Percentiles rank a stretch among this genome's conserved stretches.
Evolutionary conservation across 1,140 invertebrate species (phyloP).

Genomic region (Leptopilina clavipes): DNA sequence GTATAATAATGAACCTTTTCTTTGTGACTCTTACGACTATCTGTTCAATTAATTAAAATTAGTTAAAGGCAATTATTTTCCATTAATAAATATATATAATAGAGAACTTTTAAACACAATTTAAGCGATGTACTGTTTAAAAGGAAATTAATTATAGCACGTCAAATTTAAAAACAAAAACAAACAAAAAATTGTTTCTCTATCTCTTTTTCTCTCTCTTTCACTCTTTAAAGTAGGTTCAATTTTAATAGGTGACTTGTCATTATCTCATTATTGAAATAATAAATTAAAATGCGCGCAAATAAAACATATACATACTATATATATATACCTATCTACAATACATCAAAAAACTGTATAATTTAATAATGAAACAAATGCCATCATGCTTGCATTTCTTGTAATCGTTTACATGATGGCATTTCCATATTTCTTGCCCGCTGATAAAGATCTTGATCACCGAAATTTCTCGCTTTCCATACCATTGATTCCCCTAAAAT

Average conservation of each 20-base stretch:
- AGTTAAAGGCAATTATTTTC: neutral
- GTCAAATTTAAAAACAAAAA: neutral
- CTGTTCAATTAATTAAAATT: neutral
- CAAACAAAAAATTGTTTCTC: neutral
- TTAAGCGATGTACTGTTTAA: neutral
- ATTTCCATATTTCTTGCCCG: constrained; percentile 89
- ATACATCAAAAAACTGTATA: constrained; percentile 46
- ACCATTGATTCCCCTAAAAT: constrained; percentile 88
- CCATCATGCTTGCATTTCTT: constrained; percentile 72
- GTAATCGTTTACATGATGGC: constrained; percentile 91
- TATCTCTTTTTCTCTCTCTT: neutral
- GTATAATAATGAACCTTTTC: neutral
- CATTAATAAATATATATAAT: neutral
- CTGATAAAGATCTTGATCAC: constrained; percentile 83
- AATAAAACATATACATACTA: constrained; percentile 52
- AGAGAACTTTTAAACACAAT: neutral
- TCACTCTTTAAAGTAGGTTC: too few species aligned
- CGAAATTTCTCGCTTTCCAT: constrained; percentile 89
- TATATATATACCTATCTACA: constrained; percentile 53
- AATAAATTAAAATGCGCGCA: constrained; percentile 34
- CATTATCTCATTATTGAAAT: neutral
- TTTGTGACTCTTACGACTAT: neutral
- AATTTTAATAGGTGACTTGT: too few species aligned
- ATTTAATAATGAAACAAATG: constrained; percentile 40
- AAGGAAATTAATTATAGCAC: neutral